phyloP scores from a whole-genome alignment of 2,888 invertebrate genomes.

The Drosophila meridiana region DNA sequence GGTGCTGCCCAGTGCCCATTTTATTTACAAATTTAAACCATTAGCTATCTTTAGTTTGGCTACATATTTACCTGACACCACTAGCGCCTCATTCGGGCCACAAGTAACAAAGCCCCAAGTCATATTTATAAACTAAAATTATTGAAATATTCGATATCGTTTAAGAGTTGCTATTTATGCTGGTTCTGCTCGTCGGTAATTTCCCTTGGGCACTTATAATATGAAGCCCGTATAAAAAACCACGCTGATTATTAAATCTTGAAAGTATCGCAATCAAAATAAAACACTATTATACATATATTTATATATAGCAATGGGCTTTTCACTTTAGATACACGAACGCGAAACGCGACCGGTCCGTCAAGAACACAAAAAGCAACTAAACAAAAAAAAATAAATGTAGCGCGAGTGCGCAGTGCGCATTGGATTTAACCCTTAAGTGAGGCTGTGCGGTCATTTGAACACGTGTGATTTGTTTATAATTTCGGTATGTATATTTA shows the following conservation, averaged over 20 bases:
- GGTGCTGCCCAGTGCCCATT: slow-evolving; percentile 42
- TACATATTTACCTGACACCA: slow-evolving; percentile 92
- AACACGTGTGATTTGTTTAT: slow-evolving; percentile 9
- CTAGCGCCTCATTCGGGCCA: slow-evolving; percentile 97
- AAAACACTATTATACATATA: slow-evolving; percentile 18
- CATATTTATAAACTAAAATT: slow-evolving; percentile 84
- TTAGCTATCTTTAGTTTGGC: background rate
- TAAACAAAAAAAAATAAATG: slow-evolving; percentile 25
- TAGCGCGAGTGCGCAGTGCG: slow-evolving; percentile 42
- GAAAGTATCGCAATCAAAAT: slow-evolving; percentile 21
- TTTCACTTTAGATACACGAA: slow-evolving; percentile 7
- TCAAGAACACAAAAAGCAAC: slow-evolving; percentile 44
- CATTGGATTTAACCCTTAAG: slow-evolving; percentile 48
- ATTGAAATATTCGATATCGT: slow-evolving; percentile 22
- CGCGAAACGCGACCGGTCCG: slow-evolving; percentile 42
- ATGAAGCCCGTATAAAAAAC: slow-evolving; percentile 11
- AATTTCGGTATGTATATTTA: slow-evolving; percentile 41
- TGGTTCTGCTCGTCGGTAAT: slow-evolving; percentile 4
- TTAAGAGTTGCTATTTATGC: slow-evolving; percentile 8
- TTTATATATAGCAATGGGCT: slow-evolving; percentile 17
- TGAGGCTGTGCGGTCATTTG: slow-evolving; percentile 2
- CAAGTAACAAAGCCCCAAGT: slow-evolving; percentile 97
- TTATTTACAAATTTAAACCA: slow-evolving; percentile 22
- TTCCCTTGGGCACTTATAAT: slow-evolving; percentile 1
- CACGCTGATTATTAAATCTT: background rate